Conservation (phyloP, 2,888 invertebrate genomes). For the Eueremaeus valkanovi region DNA sequence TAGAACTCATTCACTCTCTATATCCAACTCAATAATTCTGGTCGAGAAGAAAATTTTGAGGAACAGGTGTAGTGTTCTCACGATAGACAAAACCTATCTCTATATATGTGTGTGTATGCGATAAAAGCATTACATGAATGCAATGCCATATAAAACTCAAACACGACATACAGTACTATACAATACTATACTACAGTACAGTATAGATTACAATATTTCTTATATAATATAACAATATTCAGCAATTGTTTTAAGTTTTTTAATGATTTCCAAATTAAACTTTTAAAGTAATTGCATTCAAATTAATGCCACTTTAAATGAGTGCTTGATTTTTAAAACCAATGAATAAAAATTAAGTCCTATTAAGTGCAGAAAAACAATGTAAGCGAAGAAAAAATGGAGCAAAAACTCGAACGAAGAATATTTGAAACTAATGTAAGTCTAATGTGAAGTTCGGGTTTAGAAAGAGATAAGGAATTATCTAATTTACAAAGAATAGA, state of each 20-base stretch:
- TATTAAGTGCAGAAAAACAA: too few relatives aligned
- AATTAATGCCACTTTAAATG: too few relatives aligned
- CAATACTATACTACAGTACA: background rate
- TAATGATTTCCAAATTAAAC: background rate
- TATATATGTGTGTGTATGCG: background rate
- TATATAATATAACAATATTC: background rate
- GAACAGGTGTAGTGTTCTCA: slow-evolving; percentile 24
- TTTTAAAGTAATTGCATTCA: background rate
- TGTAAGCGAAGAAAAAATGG: too few relatives aligned
- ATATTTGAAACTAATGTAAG: too few relatives aligned
- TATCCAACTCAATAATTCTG: slow-evolving; percentile 9
- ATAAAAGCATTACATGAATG: slow-evolving; percentile 18
- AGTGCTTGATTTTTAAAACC: background rate
- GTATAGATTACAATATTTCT: too few relatives aligned
- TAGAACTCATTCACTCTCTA: too few relatives aligned
- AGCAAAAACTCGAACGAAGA: too few relatives aligned
- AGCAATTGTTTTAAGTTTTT: background rate
- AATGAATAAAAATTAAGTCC: background rate
- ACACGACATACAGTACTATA: background rate
- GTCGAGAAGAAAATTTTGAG: background rate
- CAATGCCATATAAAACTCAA: slow-evolving; percentile 5
- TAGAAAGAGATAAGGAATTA: too few relatives aligned
- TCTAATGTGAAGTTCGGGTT: too few relatives aligned
- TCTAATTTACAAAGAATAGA: too few relatives aligned
- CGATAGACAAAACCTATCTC: slow-evolving; percentile 14